Percentiles rank a stretch among this genome's conserved stretches.
phyloP scores from a whole-genome alignment of 1,140 invertebrate species.

The Scaptomyza pallida region DNA sequence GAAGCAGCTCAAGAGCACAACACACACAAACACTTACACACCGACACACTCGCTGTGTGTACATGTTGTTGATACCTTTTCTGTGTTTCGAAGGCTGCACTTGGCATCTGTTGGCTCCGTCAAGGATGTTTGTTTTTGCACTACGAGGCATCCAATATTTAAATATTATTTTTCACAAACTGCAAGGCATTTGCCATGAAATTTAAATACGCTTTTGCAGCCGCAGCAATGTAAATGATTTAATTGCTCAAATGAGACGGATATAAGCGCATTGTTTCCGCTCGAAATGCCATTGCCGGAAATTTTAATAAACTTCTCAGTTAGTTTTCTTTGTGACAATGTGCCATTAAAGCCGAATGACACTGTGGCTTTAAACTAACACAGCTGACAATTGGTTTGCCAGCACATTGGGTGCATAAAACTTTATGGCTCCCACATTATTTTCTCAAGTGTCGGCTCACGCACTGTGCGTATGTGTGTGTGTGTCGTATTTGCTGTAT shows the following conservation, averaged over 20 bases:
- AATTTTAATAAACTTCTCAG: constrained; percentile 35
- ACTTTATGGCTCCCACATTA: constrained; percentile 60
- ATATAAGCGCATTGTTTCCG: constrained; percentile 32
- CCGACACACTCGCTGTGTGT: constrained; percentile 22
- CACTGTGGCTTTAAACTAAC: constrained; percentile 48
- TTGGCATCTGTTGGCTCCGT: constrained; percentile 19
- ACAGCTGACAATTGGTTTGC: constrained; percentile 59
- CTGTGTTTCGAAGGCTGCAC: constrained; percentile 30
- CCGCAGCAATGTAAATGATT: constrained; percentile 54
- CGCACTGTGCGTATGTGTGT: constrained; percentile 34
- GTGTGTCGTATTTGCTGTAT: constrained; percentile 10
- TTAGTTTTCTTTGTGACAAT: constrained; percentile 13
- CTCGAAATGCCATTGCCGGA: constrained; percentile 25
- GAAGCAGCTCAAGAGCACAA: constrained; percentile 40
- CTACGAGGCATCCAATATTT: constrained; percentile 62
- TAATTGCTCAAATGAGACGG: constrained; percentile 65
- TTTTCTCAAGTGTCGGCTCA: constrained; percentile 60
- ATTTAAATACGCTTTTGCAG: constrained; percentile 58
- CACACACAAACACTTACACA: constrained; percentile 19
- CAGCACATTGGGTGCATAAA: constrained; percentile 64
- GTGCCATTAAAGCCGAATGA: constrained; percentile 20
- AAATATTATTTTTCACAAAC: constrained; percentile 62
- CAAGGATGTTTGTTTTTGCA: constrained; percentile 31
- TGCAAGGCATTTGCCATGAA: constrained; percentile 34
- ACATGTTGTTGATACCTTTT: constrained; percentile 58